phyloP scores from a whole-genome alignment of 2,113 vertebrate genomes.

The Neolamprologus variostigma region DNA sequence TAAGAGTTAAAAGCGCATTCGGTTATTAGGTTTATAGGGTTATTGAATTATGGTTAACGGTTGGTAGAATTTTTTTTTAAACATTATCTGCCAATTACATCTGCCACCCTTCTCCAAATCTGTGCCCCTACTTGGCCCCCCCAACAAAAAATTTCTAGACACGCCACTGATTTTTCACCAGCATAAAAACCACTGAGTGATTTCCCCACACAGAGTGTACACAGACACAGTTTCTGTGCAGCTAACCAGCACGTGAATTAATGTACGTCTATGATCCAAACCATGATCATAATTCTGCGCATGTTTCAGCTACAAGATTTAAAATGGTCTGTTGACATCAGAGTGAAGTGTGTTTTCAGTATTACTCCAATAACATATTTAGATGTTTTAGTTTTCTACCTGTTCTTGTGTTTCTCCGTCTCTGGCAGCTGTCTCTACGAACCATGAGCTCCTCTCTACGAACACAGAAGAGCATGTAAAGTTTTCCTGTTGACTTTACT shows the following conservation, averaged over 20 bases:
- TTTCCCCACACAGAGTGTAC: not conserved
- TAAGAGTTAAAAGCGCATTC: too few relatives aligned
- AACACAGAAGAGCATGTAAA: accelerated
- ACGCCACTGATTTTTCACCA: accelerated
- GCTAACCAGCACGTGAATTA: accelerated
- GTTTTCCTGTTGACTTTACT: not conserved
- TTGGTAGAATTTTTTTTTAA: too few relatives aligned
- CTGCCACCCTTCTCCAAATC: too few relatives aligned
- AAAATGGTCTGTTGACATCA: not conserved
- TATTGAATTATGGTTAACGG: too few relatives aligned
- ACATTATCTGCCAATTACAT: too few relatives aligned
- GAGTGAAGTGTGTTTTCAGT: not conserved
- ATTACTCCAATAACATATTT: accelerated
- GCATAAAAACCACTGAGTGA: not conserved
- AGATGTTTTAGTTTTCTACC: not conserved
- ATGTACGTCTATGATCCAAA: accelerated
- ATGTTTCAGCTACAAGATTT: accelerated
- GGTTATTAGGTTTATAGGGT: too few relatives aligned
- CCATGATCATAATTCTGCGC: accelerated
- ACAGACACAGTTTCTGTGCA: not conserved
- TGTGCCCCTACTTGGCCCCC: too few relatives aligned
- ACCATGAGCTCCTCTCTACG: not conserved
- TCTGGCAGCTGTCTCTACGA: not conserved
- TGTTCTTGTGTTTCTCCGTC: accelerated
- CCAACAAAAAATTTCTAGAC: too few relatives aligned